Base-by-base conservation (phyloP, 2,888 invertebrate genomes). In the Caenorhabditis becei region DNA sequence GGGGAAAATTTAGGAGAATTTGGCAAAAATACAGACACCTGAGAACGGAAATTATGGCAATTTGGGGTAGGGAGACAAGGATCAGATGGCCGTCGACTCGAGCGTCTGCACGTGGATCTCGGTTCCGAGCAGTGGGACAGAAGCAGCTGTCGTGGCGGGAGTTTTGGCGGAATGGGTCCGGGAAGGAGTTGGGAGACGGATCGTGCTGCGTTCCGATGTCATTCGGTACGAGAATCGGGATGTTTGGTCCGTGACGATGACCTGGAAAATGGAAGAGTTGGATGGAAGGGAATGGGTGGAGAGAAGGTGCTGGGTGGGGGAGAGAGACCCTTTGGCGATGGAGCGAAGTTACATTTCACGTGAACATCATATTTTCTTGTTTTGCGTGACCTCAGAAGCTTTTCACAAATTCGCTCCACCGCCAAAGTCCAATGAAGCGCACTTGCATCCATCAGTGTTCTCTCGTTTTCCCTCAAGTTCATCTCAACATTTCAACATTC, bases 191-290 rank as follows among this genome's bases (percentile, higher is more conserved):
- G 44, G 61, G 32, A 54, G 23, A n/a, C 80, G 74, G 26, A 69
- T 70, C 16, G 65, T 75, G 47, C 74, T 69, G 37, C 69, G 49
- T 69, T 80, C 75, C 10, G 80, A 77, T 18, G 71, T 71, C 77
- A 77, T 77, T 32, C 83, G 75, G 35, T 81, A 81, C 5, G 78
- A 79, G 58, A 53, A 71, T 5, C 83, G 75, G 18, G 83, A 83
- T 14, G 80, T 81, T 59, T 83, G 83, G 23, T 83, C 83, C 18
- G 80, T 83, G 14, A 81, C 58, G n/a, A 81, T 56, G 0, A 67
- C 79, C 81, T 81, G 77, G 4, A 77, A 80, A 56, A 28, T 18
- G 28, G 20, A 47, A n/a, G 20, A 35, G 10, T 10, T 14, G n/a
- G 16, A 47, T 10, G 7, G 23, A 44, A 10, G 23, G 41, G 23